phyloP scores from a whole-genome alignment of 1,140 invertebrate genomes.

The Drosophila guanche region DNA sequence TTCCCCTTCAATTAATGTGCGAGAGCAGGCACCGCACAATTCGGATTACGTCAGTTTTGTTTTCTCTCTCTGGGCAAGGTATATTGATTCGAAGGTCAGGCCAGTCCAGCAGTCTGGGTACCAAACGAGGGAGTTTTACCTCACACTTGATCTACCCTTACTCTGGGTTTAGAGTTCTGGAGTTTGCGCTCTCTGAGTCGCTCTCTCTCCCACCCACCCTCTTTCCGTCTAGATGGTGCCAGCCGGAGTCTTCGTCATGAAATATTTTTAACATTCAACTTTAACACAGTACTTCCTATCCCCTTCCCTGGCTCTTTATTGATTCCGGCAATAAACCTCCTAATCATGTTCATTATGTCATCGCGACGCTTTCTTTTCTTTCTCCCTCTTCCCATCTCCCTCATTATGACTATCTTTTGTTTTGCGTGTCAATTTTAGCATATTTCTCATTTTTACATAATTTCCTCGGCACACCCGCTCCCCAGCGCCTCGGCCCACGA shows the following conservation, averaged over 20 bases:
- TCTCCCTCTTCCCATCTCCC: not conserved
- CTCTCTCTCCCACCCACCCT: constrained; percentile 3
- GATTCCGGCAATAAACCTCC: constrained; percentile 50
- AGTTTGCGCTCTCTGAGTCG: constrained; percentile 63
- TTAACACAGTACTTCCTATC: constrained; percentile 27
- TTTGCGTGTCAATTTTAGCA: constrained; percentile 23
- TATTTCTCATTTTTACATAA: constrained; percentile 70
- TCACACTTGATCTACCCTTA: not conserved
- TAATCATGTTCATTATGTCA: constrained; percentile 71
- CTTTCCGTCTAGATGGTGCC: not conserved
- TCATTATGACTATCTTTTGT: constrained; percentile 7
- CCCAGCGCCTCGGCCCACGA: not conserved
- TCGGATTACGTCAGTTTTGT: constrained; percentile 72
- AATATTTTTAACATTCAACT: constrained; percentile 41
- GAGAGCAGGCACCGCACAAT: constrained; percentile 17
- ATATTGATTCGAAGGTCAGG: too few species aligned
- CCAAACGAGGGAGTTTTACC: too few species aligned
- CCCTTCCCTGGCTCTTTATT: constrained; percentile 38
- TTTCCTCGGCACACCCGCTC: not conserved
- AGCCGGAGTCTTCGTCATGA: constrained; percentile 29
- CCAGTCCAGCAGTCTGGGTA: too few species aligned
- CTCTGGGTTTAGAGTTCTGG: constrained; percentile 49
- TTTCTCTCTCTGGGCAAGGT: constrained; percentile 8
- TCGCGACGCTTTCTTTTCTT: constrained; percentile 65
- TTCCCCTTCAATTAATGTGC: constrained; percentile 7